Evolutionary conservation across 2,888 invertebrate species (phyloP).

Genomic region (Melanchra persicariae): DNA sequence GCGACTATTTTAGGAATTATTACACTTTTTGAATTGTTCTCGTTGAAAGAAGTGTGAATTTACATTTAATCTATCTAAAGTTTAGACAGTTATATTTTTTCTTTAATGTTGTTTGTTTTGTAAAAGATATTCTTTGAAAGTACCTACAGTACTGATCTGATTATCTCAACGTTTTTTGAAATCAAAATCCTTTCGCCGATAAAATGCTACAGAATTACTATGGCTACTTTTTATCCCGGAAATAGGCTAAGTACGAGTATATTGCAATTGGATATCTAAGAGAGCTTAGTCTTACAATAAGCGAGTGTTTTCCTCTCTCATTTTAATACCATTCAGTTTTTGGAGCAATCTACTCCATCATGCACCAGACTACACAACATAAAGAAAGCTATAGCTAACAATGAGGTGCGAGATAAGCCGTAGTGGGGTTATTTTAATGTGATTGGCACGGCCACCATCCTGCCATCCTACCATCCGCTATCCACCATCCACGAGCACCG

Average conservation of each 20-base stretch:
- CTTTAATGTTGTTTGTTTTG: no score
- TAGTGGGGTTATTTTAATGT: constrained; percentile 86
- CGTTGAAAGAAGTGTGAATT: no score
- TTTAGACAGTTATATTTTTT: no score
- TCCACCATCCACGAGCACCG: constrained; percentile 64
- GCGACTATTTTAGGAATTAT: not conserved
- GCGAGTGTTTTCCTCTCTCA: not conserved
- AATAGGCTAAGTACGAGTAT: no score
- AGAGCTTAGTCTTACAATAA: no score
- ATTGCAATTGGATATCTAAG: no score
- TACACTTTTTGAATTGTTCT: not conserved
- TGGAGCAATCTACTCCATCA: not conserved
- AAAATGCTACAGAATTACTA: not conserved
- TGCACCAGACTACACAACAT: constrained; percentile 4
- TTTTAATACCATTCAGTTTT: constrained; percentile 1
- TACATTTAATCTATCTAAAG: not conserved
- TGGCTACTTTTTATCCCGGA: no score
- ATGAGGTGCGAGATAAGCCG: constrained; percentile 64
- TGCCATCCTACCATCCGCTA: constrained; percentile 44
- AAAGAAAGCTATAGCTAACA: constrained; percentile 52
- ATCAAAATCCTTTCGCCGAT: no score
- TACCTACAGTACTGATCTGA: not conserved
- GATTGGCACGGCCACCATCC: constrained; percentile 78
- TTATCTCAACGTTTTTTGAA: no score
- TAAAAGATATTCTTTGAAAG: not conserved